These are phyloP conservation scores for Drepanosiphum platanoidis DNA, from an alignment of 2,888 invertebrate species.

Conservation along the genomic window DNA sequence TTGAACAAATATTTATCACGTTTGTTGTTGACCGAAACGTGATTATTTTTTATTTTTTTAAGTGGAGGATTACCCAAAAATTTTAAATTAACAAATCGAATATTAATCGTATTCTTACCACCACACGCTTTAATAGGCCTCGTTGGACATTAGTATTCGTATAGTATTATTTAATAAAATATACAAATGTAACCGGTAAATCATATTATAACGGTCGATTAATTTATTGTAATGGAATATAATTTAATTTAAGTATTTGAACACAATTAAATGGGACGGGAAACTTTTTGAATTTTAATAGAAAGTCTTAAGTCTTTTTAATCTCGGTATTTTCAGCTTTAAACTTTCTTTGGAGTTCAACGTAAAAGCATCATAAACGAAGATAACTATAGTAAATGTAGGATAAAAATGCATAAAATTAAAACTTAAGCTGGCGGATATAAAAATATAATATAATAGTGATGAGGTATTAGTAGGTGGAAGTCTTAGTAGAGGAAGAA, in stretches of 20 bases:
- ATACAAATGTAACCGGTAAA: neutral
- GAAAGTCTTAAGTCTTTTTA: conserved; percentile 36
- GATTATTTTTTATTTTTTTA: too few species aligned
- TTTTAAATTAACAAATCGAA: too few species aligned
- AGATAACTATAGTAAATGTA: neutral
- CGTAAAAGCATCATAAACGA: conserved; percentile 21
- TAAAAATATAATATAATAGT: neutral
- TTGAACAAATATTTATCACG: too few species aligned
- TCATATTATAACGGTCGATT: neutral
- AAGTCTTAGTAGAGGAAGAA: neutral
- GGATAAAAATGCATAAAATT: conserved; percentile 25
- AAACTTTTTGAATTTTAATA: conserved; percentile 31
- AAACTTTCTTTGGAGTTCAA: conserved; percentile 31
- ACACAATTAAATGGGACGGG: conserved; percentile 1
- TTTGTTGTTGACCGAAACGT: too few species aligned
- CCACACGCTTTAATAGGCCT: too few species aligned
- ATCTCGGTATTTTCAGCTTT: conserved; percentile 36
- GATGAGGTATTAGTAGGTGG: neutral
- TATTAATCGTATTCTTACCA: too few species aligned
- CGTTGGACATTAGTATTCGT: neutral
- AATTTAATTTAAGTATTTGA: conserved; percentile 31
- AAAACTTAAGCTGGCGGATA: neutral
- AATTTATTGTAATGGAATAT: conserved; percentile 1
- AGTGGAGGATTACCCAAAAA: too few species aligned
- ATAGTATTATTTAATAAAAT: neutral